Conservation (phyloP, 1,140 invertebrate species). For the Euglossa dilemma region DNA sequence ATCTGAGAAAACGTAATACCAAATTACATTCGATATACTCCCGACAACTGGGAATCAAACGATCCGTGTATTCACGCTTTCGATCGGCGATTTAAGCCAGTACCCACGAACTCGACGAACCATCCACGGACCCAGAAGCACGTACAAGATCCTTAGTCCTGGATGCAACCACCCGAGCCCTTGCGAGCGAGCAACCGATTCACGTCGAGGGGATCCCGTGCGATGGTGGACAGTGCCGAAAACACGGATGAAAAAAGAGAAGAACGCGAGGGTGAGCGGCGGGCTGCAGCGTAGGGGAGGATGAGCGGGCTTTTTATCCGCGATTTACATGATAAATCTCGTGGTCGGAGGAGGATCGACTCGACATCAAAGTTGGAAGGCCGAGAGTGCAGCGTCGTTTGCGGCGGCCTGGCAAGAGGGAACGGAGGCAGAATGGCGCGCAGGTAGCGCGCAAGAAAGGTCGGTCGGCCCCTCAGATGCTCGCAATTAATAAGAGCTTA, state of each 20-base stretch:
- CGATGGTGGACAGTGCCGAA: neutral
- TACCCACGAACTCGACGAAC: no score
- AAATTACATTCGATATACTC: no score
- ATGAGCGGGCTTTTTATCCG: constrained; percentile 32
- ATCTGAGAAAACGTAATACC: no score
- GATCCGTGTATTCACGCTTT: no score
- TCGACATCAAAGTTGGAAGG: constrained; percentile 52
- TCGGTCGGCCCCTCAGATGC: constrained; percentile 79
- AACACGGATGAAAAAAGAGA: neutral
- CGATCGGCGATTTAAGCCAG: no score
- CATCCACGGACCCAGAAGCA: neutral
- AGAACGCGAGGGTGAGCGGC: neutral
- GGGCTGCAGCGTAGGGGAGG: neutral
- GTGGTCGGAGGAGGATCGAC: constrained; percentile 36
- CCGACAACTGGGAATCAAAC: no score
- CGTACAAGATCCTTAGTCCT: neutral
- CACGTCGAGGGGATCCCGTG: neutral
- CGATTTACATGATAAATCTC: constrained; percentile 54
- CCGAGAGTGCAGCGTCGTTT: constrained; percentile 33
- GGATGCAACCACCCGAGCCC: neutral
- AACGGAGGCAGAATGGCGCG: constrained; percentile 76
- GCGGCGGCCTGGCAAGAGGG: constrained; percentile 39
- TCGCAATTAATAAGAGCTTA: constrained; percentile 82
- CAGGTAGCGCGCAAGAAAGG: constrained; percentile 79
- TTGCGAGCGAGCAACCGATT: neutral